Percentiles rank a stretch among this genome's conserved stretches.
Conservation (phyloP, 1,140 invertebrate genomes). For the Procambarus virginalis region DNA sequence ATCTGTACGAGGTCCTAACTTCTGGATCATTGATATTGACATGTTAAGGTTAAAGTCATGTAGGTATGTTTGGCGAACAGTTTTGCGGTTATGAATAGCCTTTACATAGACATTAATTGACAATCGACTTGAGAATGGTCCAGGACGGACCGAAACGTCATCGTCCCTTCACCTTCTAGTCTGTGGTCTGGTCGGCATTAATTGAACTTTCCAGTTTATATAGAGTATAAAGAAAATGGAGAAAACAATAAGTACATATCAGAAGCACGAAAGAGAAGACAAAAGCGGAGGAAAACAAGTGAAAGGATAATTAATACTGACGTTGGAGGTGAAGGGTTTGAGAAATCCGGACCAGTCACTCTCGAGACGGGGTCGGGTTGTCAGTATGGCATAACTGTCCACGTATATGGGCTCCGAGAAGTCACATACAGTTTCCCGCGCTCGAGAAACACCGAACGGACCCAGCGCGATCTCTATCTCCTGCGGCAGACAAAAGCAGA, state of each 20-base stretch:
- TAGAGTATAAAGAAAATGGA: background rate
- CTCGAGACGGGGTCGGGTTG: slow-evolving; percentile 18
- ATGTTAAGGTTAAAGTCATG: too few species aligned
- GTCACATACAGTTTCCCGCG: slow-evolving; percentile 51
- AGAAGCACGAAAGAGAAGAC: background rate
- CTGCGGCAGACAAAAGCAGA: background rate
- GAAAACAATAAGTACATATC: background rate
- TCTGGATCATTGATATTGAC: too few species aligned
- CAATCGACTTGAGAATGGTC: too few species aligned
- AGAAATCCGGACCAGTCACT: slow-evolving; percentile 36
- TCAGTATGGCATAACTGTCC: slow-evolving; percentile 30
- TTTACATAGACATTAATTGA: too few species aligned
- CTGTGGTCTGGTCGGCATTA: too few species aligned
- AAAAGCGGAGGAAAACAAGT: background rate
- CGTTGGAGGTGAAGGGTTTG: slow-evolving; percentile 33
- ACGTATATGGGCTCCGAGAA: slow-evolving; percentile 33
- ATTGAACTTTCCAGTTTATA: background rate
- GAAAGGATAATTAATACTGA: background rate
- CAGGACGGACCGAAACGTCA: too few species aligned
- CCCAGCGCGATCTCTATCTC: slow-evolving; percentile 43
- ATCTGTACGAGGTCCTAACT: too few species aligned
- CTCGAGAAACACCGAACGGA: slow-evolving; percentile 28
- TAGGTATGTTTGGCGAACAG: too few species aligned
- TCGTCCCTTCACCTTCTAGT: too few species aligned
- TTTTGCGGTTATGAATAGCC: too few species aligned